A percentile compares a stretch with the other conserved stretches of the same genome.
Evolutionary conservation across 2,888 invertebrate genomes (phyloP).

Genomic region (Ormyrus rosae): DNA sequence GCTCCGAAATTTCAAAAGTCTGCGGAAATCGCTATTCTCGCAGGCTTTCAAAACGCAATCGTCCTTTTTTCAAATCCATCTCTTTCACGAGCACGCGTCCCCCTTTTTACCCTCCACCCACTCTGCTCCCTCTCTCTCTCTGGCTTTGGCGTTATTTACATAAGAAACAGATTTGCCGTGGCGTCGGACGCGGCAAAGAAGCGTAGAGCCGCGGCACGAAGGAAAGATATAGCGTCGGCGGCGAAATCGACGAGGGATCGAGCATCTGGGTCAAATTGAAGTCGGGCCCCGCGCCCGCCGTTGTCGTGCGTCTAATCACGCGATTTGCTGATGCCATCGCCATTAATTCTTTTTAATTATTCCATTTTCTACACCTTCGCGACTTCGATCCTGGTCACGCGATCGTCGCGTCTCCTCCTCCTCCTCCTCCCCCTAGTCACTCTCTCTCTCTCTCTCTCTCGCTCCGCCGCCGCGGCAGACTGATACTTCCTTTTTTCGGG

Average conservation of each 20-base stretch:
- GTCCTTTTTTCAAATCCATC: no score
- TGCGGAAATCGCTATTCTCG: no score
- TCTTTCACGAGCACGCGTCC: no score
- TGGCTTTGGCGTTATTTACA: constrained; percentile 1
- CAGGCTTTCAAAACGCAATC: no score
- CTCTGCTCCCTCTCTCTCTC: no score
- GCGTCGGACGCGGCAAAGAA: not conserved
- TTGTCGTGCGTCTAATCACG: constrained; percentile 49
- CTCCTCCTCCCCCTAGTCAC: not conserved
- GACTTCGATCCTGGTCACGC: constrained; percentile 55
- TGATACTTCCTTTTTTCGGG: constrained; percentile 43
- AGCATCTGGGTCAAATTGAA: constrained; percentile 49
- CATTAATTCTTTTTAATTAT: constrained; percentile 59
- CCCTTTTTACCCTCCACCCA: no score
- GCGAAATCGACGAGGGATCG: not conserved
- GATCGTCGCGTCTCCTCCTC: constrained; percentile 28
- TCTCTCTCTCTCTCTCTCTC: not conserved
- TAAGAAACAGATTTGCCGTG: constrained; percentile 7
- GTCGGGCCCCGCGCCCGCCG: not conserved
- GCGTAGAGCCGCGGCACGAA: not conserved
- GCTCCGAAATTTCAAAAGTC: no score
- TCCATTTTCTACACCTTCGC: constrained; percentile 54
- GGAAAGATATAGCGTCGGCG: constrained; percentile 14
- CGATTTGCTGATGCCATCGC: constrained; percentile 48
- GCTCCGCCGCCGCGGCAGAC: not conserved